Percentiles rank a stretch among this genome's conserved stretches.
phyloP scores from a whole-genome alignment of 2,888 invertebrate genomes.

The Brachynemurus nebulosus region DNA sequence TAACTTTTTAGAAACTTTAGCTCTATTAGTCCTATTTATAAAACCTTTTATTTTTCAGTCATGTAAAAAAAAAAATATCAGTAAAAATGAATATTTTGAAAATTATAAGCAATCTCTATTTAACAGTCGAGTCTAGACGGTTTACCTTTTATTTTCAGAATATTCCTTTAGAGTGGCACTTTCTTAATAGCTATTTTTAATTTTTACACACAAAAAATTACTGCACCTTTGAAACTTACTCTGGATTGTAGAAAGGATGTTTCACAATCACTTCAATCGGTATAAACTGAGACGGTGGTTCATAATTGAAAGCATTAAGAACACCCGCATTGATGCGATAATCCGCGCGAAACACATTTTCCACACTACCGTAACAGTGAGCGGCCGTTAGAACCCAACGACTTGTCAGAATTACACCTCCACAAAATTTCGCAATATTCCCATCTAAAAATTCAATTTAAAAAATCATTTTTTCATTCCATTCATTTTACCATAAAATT shows the following conservation, averaged over 20 bases:
- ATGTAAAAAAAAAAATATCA: too few relatives aligned
- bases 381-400: not conserved
- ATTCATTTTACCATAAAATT: not conserved
- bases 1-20: too few relatives aligned
- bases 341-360: not conserved
- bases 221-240: too few relatives aligned
- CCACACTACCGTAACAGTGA: not conserved
- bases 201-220: too few relatives aligned
- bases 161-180: too few relatives aligned
- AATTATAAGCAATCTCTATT: too few relatives aligned
- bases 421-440: not conserved
- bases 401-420: not conserved
- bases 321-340: not conserved
- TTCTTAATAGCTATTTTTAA: too few relatives aligned
- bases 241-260: not conserved
- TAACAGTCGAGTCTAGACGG: too few relatives aligned
- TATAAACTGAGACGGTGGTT: not conserved
- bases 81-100: too few relatives aligned
- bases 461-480: not conserved
- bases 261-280: not conserved
- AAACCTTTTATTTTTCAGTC: too few relatives aligned
- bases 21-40: too few relatives aligned
- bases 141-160: too few relatives aligned
- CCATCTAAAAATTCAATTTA: not conserved
- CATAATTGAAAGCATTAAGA: not conserved